Conservation (phyloP, 2,797 vertebrate species). For the Malacoraja senta region DNA sequence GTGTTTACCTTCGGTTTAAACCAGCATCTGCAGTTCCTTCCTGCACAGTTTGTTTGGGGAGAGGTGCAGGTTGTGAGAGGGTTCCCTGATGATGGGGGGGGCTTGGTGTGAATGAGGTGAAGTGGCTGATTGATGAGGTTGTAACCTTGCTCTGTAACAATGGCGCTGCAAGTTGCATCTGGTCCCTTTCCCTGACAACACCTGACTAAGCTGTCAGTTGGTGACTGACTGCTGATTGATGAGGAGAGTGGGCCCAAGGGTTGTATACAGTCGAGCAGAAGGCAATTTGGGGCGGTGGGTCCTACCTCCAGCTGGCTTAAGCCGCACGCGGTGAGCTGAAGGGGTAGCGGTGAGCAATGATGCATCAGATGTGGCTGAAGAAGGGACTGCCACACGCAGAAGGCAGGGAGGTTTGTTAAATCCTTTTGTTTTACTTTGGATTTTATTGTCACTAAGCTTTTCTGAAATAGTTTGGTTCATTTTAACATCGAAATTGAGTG, state of each 20-base stretch:
- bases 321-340: background rate
- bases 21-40: too few relatives aligned
- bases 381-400: too few relatives aligned
- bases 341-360: too few relatives aligned
- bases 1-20: too few relatives aligned
- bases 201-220: background rate
- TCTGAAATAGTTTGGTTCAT: background rate
- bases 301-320: background rate
- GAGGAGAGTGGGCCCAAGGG: background rate
- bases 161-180: background rate
- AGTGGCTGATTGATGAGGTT: background rate
- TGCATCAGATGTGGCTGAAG: too few relatives aligned
- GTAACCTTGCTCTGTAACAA: background rate
- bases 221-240: background rate
- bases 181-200: background rate
- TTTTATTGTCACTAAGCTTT: background rate
- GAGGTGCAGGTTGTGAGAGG: background rate
- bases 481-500: too few relatives aligned
- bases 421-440: background rate
- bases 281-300: background rate
- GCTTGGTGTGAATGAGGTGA: background rate
- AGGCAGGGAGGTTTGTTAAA: too few relatives aligned
- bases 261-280: background rate
- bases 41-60: too few relatives aligned
- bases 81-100: background rate